Evolutionary conservation across 2,113 vertebrate genomes (phyloP), one percentile per base, ranked within the genome.

Genomic region (Chauna torquata): DNA sequence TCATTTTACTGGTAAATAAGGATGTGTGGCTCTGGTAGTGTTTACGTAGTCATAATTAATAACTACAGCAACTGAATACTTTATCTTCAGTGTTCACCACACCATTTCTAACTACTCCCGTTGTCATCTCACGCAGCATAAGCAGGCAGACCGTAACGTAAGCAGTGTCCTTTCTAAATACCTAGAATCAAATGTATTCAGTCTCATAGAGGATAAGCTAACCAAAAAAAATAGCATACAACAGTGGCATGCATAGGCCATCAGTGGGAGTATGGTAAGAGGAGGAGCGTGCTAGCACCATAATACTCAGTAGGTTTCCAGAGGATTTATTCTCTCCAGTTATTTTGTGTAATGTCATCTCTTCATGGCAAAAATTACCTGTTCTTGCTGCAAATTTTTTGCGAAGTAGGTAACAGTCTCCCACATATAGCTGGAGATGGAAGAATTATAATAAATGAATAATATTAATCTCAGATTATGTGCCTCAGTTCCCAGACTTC

Each of bases 391-490:
- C 45, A 78, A 66, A 89, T 94, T 94, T 94, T 71, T 88, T 83
- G 69, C 69, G 75, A 88, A 77, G 11, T 42, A 62, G 64, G 32
- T 59, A 81, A 65, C 76, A 71, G 38, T 84, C 18, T 44, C 65
- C 40, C 50, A 3, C 32, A 20, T 7, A 10, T 70, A 66, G 49
- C 64, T 84, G 79, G 84, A 76, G 92, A 92, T 7, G n/a, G 75
- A 92, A 86, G 49, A 82, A 92, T 88, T 90, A 66, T 74, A 94
- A 84, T 58, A 94, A 92, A 74, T 81, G 3, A 93, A 40, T 76
- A 49, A 45, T 47, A 34, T 83, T 66, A 58, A 12, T 58, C 38
- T 38, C 96, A 75, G 62, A 45, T 86, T 81, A 78, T 92, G 68
- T 78, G 69, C 86, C 72, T 94, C 28, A 28, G 61, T 92, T 81